Evolutionary conservation across 2,888 invertebrate species (phyloP).

Genomic region (Atherix ibis): DNA sequence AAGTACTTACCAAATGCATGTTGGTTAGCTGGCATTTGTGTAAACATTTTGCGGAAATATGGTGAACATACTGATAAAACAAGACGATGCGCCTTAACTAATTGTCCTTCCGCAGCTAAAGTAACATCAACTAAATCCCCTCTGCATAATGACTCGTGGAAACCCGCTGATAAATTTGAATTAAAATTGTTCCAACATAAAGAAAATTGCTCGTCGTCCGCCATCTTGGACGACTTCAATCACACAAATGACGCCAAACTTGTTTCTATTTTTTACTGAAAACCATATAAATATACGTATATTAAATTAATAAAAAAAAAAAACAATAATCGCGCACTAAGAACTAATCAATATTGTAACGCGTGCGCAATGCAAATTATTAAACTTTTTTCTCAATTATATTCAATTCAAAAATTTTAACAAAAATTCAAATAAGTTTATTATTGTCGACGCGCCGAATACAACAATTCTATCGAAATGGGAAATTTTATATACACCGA

Average conservation of each 20-base stretch:
- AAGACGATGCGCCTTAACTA: conserved; percentile 54
- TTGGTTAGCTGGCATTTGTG: conserved; percentile 47
- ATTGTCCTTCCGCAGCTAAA: conserved; percentile 52
- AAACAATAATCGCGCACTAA: not conserved
- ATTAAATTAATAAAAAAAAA: too few relatives aligned
- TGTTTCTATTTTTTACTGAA: not conserved
- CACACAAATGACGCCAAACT: not conserved
- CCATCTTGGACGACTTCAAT: conserved; percentile 36
- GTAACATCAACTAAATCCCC: conserved; percentile 55
- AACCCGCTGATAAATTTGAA: conserved; percentile 53
- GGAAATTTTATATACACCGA: not conserved
- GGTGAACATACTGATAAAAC: conserved; percentile 58
- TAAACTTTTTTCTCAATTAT: too few relatives aligned
- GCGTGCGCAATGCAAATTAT: conserved; percentile 4
- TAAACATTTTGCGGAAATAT: conserved; percentile 57
- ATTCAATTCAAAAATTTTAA: too few relatives aligned
- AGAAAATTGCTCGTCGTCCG: conserved; percentile 58
- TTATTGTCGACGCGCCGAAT: not conserved
- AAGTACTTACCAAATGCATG: conserved; percentile 46
- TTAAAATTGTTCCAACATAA: conserved; percentile 64
- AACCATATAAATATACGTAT: not conserved
- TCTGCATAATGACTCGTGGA: conserved; percentile 52
- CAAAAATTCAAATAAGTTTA: too few relatives aligned
- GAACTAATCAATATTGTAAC: conserved; percentile 8
- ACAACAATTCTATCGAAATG: not conserved